Conservation (phyloP, 2,888 invertebrate species). For the Margaritifera margaritifera region DNA sequence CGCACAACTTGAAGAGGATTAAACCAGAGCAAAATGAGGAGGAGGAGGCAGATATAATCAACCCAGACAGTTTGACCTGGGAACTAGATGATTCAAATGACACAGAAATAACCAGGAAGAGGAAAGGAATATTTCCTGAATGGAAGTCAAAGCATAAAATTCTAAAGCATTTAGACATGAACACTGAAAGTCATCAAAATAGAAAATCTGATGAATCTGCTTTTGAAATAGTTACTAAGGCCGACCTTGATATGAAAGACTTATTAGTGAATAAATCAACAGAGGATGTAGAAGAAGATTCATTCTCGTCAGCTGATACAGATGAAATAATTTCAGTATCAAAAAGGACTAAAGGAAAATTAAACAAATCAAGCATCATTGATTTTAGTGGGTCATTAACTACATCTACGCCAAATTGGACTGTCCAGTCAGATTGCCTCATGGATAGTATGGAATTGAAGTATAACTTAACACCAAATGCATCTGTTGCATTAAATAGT, state of each 20-base stretch:
- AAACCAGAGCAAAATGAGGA: slow-evolving; percentile 31
- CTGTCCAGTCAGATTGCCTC: too few species aligned
- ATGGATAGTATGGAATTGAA: too few species aligned
- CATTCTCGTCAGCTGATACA: slow-evolving; percentile 43
- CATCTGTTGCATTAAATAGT: too few species aligned
- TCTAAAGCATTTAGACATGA: neutral
- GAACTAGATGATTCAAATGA: slow-evolving; percentile 38
- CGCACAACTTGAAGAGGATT: slow-evolving; percentile 58
- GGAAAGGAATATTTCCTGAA: slow-evolving; percentile 45
- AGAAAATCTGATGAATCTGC: slow-evolving; percentile 7
- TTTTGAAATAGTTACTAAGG: slow-evolving; percentile 22
- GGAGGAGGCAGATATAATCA: slow-evolving; percentile 7
- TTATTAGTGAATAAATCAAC: too few species aligned
- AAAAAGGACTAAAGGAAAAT: slow-evolving; percentile 4
- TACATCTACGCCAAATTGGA: too few species aligned
- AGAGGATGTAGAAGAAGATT: slow-evolving; percentile 24
- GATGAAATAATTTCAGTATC: slow-evolving; percentile 38
- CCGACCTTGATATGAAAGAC: slow-evolving; percentile 11
- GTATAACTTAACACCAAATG: too few species aligned
- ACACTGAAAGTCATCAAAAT: neutral
- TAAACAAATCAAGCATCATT: neutral
- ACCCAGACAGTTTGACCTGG: slow-evolving; percentile 47
- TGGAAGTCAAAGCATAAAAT: slow-evolving; percentile 20
- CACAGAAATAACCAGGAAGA: slow-evolving; percentile 35
- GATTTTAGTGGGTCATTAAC: too few species aligned